Conservation (phyloP, 2,113 vertebrate genomes). For the Callospermophilus lateralis region DNA sequence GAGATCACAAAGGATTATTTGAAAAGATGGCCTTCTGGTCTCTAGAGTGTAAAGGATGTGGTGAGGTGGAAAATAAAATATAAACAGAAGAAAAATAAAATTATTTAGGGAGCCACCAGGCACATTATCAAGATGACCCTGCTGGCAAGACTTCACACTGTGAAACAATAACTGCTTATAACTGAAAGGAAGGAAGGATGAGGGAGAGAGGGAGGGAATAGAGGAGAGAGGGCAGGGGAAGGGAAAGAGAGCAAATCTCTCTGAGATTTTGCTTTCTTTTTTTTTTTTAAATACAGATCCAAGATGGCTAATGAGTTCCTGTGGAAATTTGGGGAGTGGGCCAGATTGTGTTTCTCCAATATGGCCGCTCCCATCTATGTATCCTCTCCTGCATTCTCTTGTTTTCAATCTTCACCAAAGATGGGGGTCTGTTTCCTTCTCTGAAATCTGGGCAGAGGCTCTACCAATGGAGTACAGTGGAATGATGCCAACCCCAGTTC, state of each 20-base stretch:
- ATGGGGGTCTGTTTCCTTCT: not conserved
- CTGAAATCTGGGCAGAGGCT: not conserved
- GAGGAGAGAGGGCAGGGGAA: not conserved
- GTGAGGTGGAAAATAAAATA: conserved; percentile 52
- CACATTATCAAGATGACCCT: conserved; percentile 38
- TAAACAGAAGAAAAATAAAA: conserved; percentile 63
- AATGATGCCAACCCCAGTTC: too few species aligned
- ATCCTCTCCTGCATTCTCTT: not conserved
- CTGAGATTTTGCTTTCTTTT: conserved; percentile 17
- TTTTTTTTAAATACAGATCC: not conserved
- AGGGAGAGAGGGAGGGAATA: not conserved
- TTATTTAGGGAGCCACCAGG: conserved; percentile 6
- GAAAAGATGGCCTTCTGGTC: conserved; percentile 49
- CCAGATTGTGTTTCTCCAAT: not conserved
- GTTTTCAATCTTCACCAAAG: not conserved
- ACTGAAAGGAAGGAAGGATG: conserved; percentile 47
- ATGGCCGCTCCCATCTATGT: not conserved
- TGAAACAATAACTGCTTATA: conserved; percentile 57
- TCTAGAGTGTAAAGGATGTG: not conserved
- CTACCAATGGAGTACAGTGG: not conserved
- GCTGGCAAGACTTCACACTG: not conserved
- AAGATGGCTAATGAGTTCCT: not conserved
- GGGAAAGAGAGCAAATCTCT: conserved; percentile 13
- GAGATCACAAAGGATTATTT: conserved; percentile 8
- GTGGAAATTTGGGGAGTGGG: not conserved